Evolutionary conservation across 1,140 invertebrate genomes (phyloP), one percentile per base, ranked within the genome.

Genomic region (Hesperophylax magnus): DNA sequence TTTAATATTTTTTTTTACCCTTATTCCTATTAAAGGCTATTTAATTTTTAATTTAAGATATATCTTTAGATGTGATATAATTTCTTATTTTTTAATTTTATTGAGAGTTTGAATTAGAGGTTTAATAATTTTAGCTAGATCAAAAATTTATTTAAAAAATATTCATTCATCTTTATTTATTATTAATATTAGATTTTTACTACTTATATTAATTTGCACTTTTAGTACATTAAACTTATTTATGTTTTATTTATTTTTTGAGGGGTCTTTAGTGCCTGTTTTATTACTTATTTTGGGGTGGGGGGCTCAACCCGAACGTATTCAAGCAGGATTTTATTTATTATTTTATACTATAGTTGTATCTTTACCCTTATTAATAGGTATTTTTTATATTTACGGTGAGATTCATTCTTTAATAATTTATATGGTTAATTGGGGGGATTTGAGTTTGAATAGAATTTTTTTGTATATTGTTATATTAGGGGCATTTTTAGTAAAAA

Each of bases 271-370:
- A n/a, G n/a, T n/a, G n/a, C n/a, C n/a, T n/a, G n/a, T n/a, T n/a
- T n/a, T n/a, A n/a, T n/a, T n/a, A n/a, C n/a, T 91, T 93, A 92
- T 94, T 92, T 88, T 93, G 84, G 92, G 92, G 0, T 93, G 92
- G 75, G 92, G 93, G 0, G 90, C 90, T 88, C 92, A 93, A 84
- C 89, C 91, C 84, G 92, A 93, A 84, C 92, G 92, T 34, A 81
- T 93, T 79, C 88, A 91, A 84, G 92, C 92, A 31, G 89, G 90
- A 4, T 80, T 92, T 84, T 93, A 92, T 91, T 87, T 93, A 86
- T 88, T 93, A 85, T 91, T 93, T 90, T 93, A 93, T 90, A 93
- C 92, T 83, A 87, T 92, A 86, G 88, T 91, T 85, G 88, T 88
- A 85, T 93, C 92, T 85, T 89, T 93, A 84, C 92, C 92, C 81